These are phyloP conservation scores for Aphelocoma californica DNA, from an alignment of 2,797 vertebrate genomes.

Conservation along the genomic window DNA sequence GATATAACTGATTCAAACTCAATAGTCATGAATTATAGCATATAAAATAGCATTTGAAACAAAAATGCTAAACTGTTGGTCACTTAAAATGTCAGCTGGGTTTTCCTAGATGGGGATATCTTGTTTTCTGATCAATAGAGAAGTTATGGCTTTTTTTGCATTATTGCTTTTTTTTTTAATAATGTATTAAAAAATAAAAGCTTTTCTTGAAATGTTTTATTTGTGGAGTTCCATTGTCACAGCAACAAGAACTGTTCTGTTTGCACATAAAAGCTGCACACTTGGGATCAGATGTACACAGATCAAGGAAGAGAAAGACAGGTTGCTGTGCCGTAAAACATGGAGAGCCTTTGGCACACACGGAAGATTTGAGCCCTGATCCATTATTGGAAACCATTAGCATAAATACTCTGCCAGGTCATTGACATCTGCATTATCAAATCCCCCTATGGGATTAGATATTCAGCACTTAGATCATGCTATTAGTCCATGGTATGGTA, in stretches of 20 bases:
- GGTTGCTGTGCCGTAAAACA: background rate
- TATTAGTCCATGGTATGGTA: background rate
- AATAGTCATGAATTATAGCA: background rate
- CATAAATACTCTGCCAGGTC: background rate
- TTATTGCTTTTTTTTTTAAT: background rate
- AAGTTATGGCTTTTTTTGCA: background rate
- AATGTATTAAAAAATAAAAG: too few relatives aligned
- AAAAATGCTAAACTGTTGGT: background rate
- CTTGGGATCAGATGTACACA: background rate
- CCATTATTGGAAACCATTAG: constrained; percentile 8
- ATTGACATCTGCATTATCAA: background rate
- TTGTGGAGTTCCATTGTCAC: background rate
- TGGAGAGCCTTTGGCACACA: background rate
- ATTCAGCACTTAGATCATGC: background rate
- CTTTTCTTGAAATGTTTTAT: background rate
- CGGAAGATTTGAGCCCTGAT: background rate
- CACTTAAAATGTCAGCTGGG: background rate
- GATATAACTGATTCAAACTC: background rate
- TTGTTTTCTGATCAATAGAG: background rate
- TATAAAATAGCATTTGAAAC: background rate
- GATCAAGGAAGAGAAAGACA: background rate
- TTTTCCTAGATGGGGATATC: background rate
- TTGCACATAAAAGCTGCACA: background rate
- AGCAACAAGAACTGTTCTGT: background rate
- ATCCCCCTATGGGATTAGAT: background rate